Evolutionary conservation across 2,797 vertebrate species (phyloP), one percentile per base, ranked within the genome.

Genomic region (Oreonectes daqikongensis): DNA sequence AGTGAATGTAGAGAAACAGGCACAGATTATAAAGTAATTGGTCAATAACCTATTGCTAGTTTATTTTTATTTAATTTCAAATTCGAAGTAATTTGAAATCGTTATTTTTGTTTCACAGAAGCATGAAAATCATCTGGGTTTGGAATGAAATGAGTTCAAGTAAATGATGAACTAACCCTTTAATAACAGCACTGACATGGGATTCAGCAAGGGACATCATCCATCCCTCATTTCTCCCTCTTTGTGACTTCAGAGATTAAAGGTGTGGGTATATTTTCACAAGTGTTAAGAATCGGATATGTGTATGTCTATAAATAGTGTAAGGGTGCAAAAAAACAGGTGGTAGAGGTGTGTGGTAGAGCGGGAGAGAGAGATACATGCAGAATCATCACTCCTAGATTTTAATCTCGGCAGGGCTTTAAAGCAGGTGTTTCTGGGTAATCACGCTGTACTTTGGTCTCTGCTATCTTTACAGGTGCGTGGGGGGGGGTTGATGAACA

Each of bases 391-490:
- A 50, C 46, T 69, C 40, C 20, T 28, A 35, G n/a, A 65, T 35
- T 61, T 65, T 2, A 40, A 77, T 70, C 73, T 65, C 52, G 32
- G 53, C 44, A 30, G 52, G 24, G 42, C 35, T 68, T 60, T 71
- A 44, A 59, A 72, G 57, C 69, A 77, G 68, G 73, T 77, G 74
- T 60, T 81, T 67, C 64, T 68, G 63, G 63, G 70, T 72, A 68
- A 69, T 77, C 69, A 68, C n/a, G n/a, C 65, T 24, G 55, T 77
- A 66, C 42, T 77, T 68, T 77, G 64, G 15, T 68, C 46, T 55
- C n/a, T 68, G 30, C 35, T 63, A 6, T 69, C 12, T 68, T 26
- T 73, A 26, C 61, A 48, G 55, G 66, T 61, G 50, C 38, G 24
- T 63, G 46, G 10, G 38, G 28, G 65, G 20, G 26, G 7, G 7